Base-by-base conservation (phyloP, 2,888 invertebrate species). In the Polydrusus tereticollis region DNA sequence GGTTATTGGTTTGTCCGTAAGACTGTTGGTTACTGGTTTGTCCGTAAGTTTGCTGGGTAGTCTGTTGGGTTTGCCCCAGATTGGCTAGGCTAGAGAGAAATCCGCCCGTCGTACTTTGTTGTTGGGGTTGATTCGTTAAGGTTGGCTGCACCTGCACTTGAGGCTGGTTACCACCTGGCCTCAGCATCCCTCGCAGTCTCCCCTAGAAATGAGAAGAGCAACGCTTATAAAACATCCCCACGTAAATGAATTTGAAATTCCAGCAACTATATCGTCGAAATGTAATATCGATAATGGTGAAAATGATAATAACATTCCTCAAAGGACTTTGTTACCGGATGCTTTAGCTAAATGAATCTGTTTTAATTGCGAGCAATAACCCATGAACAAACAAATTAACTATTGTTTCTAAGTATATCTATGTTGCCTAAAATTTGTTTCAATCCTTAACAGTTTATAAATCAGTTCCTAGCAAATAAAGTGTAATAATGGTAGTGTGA, bases 161-260 rank as follows among this genome's bases (percentile, higher is more conserved):
- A 7, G 63, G 18, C 58, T 81, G 82, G 77, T 84, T 85, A 85
- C 86, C 88, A 88, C 82, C 88, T 84, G 83, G 86, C 85, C 85
- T 87, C 87, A 84, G 88, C 87, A 85, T 88, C 86, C 88, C 88
- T 88, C 88, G 88, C 88, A 87, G 88, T 87, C 88, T 89, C 89
- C 87, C 88, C 88, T 89, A 86, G 57, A 82, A 82, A 75, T 62
- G 29, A 36, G 20, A 50, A 20, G 3, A 20, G 12, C 23, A 23
- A 41, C 18, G 10, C 6, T 16, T 7, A 41, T 16, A 14, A 41
- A 41, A n/a, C 36, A n/a, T 41, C 41, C 7, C 16, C 16, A 1
- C 41, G 3, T 2, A 38, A 1, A n/a, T 8, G 38, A 7, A 26
- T 3, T 5, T 38, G 12, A n/a, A 38, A n/a, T 4, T 38, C 12